A percentile compares a stretch with the other conserved stretches of the same genome.
Conservation (phyloP, 1,140 invertebrate genomes). For the Cyclina sinensis region DNA sequence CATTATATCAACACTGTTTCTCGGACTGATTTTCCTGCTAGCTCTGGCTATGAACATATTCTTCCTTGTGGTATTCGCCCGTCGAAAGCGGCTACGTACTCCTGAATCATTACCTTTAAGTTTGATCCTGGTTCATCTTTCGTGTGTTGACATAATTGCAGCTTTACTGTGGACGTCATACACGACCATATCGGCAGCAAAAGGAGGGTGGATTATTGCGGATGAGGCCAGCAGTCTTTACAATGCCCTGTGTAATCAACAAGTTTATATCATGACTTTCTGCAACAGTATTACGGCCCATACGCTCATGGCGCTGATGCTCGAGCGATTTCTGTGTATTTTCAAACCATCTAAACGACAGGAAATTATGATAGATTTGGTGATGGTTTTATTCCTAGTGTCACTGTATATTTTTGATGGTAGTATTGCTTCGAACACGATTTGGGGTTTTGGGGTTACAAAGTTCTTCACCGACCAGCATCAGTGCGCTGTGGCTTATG, state of each 20-base stretch:
- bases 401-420: slow-evolving; percentile 68
- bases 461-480: slow-evolving; percentile 67
- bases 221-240: neutral
- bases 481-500: slow-evolving; percentile 72
- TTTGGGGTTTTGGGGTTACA: slow-evolving; percentile 67
- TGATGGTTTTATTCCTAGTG: slow-evolving; percentile 57
- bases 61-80: slow-evolving; percentile 60
- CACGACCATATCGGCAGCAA: slow-evolving; percentile 45
- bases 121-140: slow-evolving; percentile 66
- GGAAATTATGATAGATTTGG: slow-evolving; percentile 66
- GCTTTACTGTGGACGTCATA: slow-evolving; percentile 64
- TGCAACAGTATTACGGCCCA: slow-evolving; percentile 70
- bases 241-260: slow-evolving; percentile 55
- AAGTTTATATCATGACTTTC: slow-evolving; percentile 69
- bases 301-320: slow-evolving; percentile 68
- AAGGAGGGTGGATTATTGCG: slow-evolving; percentile 60
- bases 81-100: slow-evolving; percentile 63
- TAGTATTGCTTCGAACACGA: slow-evolving; percentile 62
- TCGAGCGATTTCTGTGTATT: slow-evolving; percentile 68
- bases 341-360: slow-evolving; percentile 69
- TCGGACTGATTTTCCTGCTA: slow-evolving; percentile 23
- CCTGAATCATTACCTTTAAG: slow-evolving; percentile 39
- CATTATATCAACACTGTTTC: neutral
- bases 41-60: slow-evolving; percentile 63
- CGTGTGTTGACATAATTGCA: slow-evolving; percentile 64